A percentile compares a stretch with the other conserved stretches of the same genome.
These are phyloP conservation scores for Cataglyphis hispanica DNA, from an alignment of 1,140 invertebrate genomes.

Conservation along the genomic window DNA sequence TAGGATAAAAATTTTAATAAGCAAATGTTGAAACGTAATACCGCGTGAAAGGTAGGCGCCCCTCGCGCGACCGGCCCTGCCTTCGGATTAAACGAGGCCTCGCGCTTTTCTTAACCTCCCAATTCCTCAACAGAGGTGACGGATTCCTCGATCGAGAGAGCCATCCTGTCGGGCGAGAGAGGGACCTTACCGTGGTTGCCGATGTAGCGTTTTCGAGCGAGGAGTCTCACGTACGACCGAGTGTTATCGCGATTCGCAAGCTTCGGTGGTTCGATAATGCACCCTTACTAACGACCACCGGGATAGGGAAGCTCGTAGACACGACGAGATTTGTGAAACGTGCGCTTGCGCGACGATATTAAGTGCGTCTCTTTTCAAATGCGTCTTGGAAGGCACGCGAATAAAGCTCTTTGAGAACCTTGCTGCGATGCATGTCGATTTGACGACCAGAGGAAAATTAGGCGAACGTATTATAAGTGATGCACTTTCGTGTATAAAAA, in stretches of 20 bases:
- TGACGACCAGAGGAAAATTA: constrained; percentile 5
- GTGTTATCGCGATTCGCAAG: neutral
- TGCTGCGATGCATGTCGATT: constrained; percentile 13
- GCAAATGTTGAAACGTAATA: neutral
- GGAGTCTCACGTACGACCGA: neutral
- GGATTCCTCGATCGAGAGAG: no score
- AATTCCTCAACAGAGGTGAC: neutral
- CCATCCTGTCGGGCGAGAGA: neutral
- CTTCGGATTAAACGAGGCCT: constrained; percentile 8
- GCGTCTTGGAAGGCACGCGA: neutral
- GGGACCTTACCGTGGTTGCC: constrained; percentile 23
- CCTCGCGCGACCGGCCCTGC: neutral
- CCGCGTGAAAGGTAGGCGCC: neutral
- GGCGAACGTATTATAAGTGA: constrained; percentile 13
- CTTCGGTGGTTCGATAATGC: neutral
- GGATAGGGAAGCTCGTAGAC: neutral
- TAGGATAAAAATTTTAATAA: neutral
- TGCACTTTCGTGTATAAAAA: neutral
- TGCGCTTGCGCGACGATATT: constrained; percentile 42
- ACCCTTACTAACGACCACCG: constrained; percentile 7
- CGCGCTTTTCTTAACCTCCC: constrained; percentile 38
- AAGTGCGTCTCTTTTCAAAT: constrained; percentile 16
- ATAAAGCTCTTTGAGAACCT: neutral
- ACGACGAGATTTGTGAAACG: neutral
- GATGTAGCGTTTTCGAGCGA: constrained; percentile 23